Base-by-base conservation (phyloP, 2,113 vertebrate species). In the Numida meleagris region DNA sequence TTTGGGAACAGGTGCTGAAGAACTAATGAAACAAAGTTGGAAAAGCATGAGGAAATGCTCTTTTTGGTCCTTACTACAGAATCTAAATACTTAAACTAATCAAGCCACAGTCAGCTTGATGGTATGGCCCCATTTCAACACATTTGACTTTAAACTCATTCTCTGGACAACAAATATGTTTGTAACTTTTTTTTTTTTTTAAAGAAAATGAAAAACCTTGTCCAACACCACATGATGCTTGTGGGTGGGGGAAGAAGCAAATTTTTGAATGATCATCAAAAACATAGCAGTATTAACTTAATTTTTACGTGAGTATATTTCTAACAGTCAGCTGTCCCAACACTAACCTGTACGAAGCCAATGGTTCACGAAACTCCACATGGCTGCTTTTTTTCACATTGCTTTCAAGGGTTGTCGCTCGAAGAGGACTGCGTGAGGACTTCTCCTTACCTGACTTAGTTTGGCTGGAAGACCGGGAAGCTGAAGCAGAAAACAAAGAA, bases 361-460 rank as follows among this genome's bases (percentile, higher is more conserved):
- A 91, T 0, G 99, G 98, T 17, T 99, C 99, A 88, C 96, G 98
- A 50, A 99, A 99, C 80, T 98, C 98, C 90, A 99, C 98, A 17
- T 53, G 97, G 81, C 66, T 98, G 91, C 88, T 98, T 89, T 97
- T 98, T 71, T 98, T 97, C 80, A 99, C 98, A 33, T 99, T 99
- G 96, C 98, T 99, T 92, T 99, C 99, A 94, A 99, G 97, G 31
- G 99, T 99, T 86, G 99, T 98, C 18, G 95, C 98, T 96, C 98
- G 98, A 67, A 99, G 97, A 33, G 99, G 99, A 93, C 99, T 99
- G 62, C 99, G 99, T 43, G 98, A 99, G 82, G 96, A 97, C 94
- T 98, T 99, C 84, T 99, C 99, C 95, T 98, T 98, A 57, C 97
- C 88, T 9, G 96, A 93, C 84, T 97, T 98, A 31, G 78, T 97